Conservation (phyloP, 2,888 invertebrate species). For the Euplexia lucipara region DNA sequence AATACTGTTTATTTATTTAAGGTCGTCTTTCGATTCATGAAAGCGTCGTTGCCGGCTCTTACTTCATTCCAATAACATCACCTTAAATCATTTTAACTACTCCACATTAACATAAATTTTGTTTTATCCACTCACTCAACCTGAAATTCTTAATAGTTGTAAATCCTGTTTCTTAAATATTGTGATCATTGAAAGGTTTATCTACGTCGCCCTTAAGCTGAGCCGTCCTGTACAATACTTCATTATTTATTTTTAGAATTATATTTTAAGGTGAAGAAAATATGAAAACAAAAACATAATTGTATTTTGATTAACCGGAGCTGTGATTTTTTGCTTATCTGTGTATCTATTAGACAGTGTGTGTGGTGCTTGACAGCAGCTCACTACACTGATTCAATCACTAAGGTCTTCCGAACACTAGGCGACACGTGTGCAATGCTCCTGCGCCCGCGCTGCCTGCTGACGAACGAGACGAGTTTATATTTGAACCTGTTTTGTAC, state of each 20-base stretch:
- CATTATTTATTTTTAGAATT: conserved; percentile 89
- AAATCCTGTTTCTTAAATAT: conserved; percentile 36
- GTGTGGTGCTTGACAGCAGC: conserved; percentile 41
- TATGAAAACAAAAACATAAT: conserved; percentile 85
- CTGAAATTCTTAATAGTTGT: conserved; percentile 22
- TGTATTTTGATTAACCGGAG: conserved; percentile 90
- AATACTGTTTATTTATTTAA: conserved; percentile 68
- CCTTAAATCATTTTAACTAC: conserved; percentile 28
- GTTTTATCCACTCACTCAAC: conserved; percentile 16
- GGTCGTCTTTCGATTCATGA: conserved; percentile 20
- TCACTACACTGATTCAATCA: conserved; percentile 66
- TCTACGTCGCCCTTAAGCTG: conserved; percentile 82
- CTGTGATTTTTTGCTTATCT: conserved; percentile 90
- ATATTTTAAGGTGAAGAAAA: conserved; percentile 83
- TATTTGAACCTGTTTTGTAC: conserved; percentile 29
- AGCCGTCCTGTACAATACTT: conserved; percentile 88
- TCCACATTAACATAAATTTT: conserved; percentile 21
- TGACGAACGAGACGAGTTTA: conserved; percentile 28
- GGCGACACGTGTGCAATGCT: conserved; percentile 51
- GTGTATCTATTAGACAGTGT: conserved; percentile 79
- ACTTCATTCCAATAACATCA: conserved; percentile 32
- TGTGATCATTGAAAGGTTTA: conserved; percentile 57
- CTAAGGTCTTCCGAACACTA: conserved; percentile 73
- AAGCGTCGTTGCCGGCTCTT: conserved; percentile 16
- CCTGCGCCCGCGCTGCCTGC: conserved; percentile 33